Evolutionary conservation across 2,797 vertebrate genomes (phyloP).

Genomic region (Carcharodon carcharias): DNA sequence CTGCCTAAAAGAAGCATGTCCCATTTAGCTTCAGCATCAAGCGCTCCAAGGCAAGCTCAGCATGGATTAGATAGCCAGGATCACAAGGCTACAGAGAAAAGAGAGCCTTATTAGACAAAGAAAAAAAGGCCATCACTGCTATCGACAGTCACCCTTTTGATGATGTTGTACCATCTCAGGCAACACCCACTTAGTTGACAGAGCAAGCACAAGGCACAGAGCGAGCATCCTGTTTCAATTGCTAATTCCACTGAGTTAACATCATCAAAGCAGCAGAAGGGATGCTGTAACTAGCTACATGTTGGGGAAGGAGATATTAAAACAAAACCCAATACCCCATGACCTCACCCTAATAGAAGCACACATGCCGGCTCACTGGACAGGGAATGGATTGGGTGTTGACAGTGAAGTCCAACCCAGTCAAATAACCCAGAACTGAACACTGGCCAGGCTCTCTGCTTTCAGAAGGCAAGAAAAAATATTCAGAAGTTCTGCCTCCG

Average conservation of each 20-base stretch:
- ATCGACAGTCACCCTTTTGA: not conserved
- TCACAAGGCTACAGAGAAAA: not conserved
- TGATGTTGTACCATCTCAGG: not conserved
- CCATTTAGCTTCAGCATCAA: not conserved
- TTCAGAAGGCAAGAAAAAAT: not conserved
- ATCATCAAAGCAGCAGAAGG: not conserved
- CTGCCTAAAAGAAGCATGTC: not conserved
- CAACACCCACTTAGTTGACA: not conserved
- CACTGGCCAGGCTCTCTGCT: not conserved
- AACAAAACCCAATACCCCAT: not conserved
- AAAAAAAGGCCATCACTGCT: not conserved
- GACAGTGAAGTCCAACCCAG: not conserved
- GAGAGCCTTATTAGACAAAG: not conserved
- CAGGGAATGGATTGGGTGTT: no score
- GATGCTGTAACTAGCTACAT: not conserved
- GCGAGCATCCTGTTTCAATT: not conserved
- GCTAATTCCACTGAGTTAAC: not conserved
- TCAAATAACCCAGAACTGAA: rapidly evolving
- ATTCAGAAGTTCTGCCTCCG: conserved; percentile 40
- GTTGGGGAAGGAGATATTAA: not conserved
- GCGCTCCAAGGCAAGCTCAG: not conserved
- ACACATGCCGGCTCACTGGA: not conserved
- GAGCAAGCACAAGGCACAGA: no score
- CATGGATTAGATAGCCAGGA: not conserved
- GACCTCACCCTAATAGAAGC: not conserved